A percentile compares a stretch with the other conserved stretches of the same genome.
Conservation (phyloP, 1,140 invertebrate genomes). For the Ladona fulva region DNA sequence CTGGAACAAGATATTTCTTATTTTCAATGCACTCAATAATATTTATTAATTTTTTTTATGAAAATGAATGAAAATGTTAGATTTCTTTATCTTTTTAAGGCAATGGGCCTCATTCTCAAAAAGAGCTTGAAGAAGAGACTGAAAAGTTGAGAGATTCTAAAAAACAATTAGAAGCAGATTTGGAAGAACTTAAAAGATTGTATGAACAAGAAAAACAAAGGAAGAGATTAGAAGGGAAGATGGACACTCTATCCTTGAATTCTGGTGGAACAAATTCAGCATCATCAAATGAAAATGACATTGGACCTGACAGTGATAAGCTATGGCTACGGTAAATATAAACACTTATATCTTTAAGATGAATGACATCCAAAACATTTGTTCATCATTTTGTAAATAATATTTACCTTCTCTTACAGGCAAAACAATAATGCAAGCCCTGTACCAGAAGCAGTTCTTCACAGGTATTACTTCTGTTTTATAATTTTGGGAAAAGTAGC, state of each 20-base stretch:
- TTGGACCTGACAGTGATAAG: not conserved
- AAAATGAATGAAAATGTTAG: too few relatives aligned
- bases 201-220: not conserved
- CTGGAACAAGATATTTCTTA: too few relatives aligned
- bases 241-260: not conserved
- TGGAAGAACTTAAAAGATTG: not conserved
- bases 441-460: not conserved
- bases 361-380: not conserved
- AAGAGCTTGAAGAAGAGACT: not conserved
- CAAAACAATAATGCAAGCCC: not conserved
- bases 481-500: too few relatives aligned
- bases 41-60: too few relatives aligned
- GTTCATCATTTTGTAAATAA: not conserved
- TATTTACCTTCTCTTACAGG: not conserved
- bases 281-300: not conserved
- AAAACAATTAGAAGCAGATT: not conserved
- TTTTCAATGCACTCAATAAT: too few relatives aligned
- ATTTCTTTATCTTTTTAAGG: too few relatives aligned
- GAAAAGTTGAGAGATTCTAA: not conserved
- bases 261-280: not conserved
- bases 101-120: not conserved
- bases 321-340: not conserved
- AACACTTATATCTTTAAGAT: not conserved
- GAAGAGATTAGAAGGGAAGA: not conserved
- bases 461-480: not conserved